These are phyloP conservation scores for Leptodactylus fallax DNA, from an alignment of 2,797 vertebrate species.

Conservation along the genomic window DNA sequence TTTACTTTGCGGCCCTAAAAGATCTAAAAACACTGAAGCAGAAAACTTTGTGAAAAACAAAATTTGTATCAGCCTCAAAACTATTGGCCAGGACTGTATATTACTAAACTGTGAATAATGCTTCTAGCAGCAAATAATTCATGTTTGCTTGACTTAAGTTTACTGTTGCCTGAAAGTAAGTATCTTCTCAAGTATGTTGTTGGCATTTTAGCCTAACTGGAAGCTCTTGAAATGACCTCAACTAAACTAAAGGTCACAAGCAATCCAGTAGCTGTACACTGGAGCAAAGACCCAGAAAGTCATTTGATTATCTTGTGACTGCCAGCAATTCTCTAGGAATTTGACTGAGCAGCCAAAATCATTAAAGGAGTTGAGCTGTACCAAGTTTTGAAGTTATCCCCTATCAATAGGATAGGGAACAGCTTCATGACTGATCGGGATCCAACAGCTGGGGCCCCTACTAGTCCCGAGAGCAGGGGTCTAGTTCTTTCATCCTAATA, in stretches of 20 bases:
- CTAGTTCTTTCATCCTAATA: no score
- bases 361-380: neutral
- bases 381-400: no score
- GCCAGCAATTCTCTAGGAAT: conserved; percentile 40
- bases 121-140: neutral
- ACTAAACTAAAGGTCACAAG: conserved; percentile 8
- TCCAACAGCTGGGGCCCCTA: no score
- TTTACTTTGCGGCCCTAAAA: no score
- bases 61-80: no score
- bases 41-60: no score
- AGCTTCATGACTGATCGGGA: no score
- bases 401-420: no score
- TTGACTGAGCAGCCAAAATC: conserved; percentile 17
- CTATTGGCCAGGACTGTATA: no score
- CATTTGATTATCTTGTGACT: conserved; percentile 60
- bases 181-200: conserved; percentile 17
- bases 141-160: neutral
- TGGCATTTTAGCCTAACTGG: neutral
- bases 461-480: no score
- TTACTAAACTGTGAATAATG: neutral
- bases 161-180: neutral
- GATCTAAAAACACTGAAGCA: no score
- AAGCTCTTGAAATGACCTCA: neutral
- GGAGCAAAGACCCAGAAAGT: conserved; percentile 44
- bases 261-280: neutral